phyloP scores from a whole-genome alignment of 2,797 vertebrate species.

The Tokudaia tokunoshimensis region DNA sequence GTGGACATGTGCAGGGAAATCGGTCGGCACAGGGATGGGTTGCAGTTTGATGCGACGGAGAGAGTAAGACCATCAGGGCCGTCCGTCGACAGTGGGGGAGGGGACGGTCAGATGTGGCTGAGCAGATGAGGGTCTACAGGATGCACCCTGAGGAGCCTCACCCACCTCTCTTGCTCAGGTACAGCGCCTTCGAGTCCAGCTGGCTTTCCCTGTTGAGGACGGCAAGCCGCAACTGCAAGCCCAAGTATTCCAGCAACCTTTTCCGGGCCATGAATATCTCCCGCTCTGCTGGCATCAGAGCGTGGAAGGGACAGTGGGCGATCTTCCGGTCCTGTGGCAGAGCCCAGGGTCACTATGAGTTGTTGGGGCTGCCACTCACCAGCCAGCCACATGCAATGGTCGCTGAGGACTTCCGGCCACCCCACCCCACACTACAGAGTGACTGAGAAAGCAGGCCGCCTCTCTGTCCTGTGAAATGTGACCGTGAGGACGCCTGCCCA shows the following conservation, averaged over 20 bases:
- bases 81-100: not conserved
- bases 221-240: slow-evolving; percentile 84
- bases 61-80: not conserved
- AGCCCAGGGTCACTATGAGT: rapidly evolving
- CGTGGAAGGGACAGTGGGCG: slow-evolving; percentile 89
- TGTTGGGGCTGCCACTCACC: not conserved
- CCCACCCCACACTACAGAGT: not conserved
- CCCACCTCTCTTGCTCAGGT: slow-evolving; percentile 79
- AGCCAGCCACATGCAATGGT: not conserved
- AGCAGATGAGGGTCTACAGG: not conserved
- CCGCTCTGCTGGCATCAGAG: slow-evolving; percentile 86
- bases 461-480: not conserved
- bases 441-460: not conserved
- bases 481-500: not conserved
- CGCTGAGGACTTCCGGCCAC: rapidly evolving
- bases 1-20: not conserved
- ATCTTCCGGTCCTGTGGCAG: slow-evolving; percentile 88
- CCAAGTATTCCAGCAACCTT: slow-evolving; percentile 89
- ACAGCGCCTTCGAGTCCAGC: slow-evolving; percentile 73
- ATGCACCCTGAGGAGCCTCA: too few relatives aligned
- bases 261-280: slow-evolving; percentile 85
- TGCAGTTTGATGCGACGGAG: too few relatives aligned
- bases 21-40: too few relatives aligned
- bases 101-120: not conserved
- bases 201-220: slow-evolving; percentile 82